Percentiles rank a stretch among this genome's conserved stretches.
Conservation (phyloP, 2,113 vertebrate species). For the Cyanistes caeruleus region DNA sequence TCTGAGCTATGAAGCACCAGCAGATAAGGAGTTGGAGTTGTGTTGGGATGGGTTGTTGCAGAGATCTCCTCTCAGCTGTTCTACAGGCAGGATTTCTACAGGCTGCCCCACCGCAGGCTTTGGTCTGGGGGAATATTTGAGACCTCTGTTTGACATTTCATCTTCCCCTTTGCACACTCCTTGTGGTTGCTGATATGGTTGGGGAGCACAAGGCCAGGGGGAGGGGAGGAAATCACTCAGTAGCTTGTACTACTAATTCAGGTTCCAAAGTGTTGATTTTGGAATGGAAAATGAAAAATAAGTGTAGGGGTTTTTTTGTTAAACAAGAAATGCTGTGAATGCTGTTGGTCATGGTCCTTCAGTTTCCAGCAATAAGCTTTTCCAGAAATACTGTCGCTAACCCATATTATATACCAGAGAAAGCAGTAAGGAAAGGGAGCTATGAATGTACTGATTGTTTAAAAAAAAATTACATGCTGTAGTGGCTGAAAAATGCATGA, state of each 20-base stretch:
- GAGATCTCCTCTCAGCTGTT: neutral
- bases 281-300: neutral
- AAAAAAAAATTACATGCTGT: neutral
- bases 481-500: neutral
- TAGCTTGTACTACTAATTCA: neutral
- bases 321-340: neutral
- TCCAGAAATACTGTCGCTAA: neutral
- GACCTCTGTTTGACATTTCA: neutral
- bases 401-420: neutral
- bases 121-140: neutral
- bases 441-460: neutral
- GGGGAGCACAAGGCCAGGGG: neutral
- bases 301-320: fast-evolving
- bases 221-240: neutral
- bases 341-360: neutral
- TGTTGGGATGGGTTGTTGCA: neutral
- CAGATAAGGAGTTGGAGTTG: neutral
- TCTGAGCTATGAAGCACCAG: neutral
- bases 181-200: neutral
- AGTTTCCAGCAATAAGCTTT: neutral
- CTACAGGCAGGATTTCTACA: neutral
- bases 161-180: neutral
- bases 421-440: neutral
- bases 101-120: neutral
- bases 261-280: neutral